Base-by-base conservation (phyloP, 1,140 invertebrate genomes). In the Dreissena polymorpha region DNA sequence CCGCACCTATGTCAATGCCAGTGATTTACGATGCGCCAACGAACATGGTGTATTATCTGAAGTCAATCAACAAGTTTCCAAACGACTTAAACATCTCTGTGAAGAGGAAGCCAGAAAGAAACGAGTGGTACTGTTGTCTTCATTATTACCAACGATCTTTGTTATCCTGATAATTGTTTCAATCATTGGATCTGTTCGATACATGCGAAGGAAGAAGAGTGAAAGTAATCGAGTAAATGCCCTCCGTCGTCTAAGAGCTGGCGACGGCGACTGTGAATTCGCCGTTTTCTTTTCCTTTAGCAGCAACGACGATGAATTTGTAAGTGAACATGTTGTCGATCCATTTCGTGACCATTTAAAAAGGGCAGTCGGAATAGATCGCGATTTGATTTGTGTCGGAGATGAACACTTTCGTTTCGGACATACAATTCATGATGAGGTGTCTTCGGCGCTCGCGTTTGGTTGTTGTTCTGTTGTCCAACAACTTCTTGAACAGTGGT, bases 231-330 rank as follows among this genome's bases (percentile, higher is more conserved):
- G 50, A 51, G 69, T 8, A 71, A 51, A 71, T 23, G n/a, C 49
- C 13, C 16, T 50, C 16, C 49, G 49, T 3, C 27, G 50, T 6
- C 23, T 71, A 10, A 25, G 69, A 18, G 10, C 50, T 51, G 69
- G 69, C 16, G 18, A 49, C 0, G 69, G 53, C 23, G 50, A 18
- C 23, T 12, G 49, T n/a, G 10, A 71, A 27, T 71, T 71, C 53
- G 69, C 53, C 0, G 69, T 71, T 51, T 71, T 71, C 25, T 23
- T 71, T 23, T 49, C 69, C 21, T 71, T 27, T 23, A 71, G 69
- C 69, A 50, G 69, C 53, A 50, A 71, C 39, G 69, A 50, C 53
- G 69, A 71, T 12, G 69, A 49, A 0, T 71, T 71, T 51, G 69
- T 71, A 21, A 7, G 53, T 14, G 53, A 71, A 18, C 23, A 71